Conservation (phyloP, 2,113 vertebrate species). For the Halcyon senegalensis region DNA sequence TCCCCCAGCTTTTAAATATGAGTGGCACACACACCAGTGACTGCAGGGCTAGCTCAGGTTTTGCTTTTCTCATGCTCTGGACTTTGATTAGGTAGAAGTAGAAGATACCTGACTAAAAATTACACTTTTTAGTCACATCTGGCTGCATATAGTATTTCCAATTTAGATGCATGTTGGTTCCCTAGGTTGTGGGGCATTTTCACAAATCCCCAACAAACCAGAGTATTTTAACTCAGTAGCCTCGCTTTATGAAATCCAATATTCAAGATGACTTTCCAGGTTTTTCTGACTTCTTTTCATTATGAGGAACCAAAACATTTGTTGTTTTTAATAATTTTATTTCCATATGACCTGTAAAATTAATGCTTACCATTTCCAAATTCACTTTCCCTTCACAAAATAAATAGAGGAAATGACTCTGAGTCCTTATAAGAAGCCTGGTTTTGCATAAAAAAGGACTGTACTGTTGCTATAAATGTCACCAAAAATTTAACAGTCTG, state of each 20-base stretch:
- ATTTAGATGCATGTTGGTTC: background rate
- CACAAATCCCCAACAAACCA: background rate
- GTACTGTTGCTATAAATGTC: background rate
- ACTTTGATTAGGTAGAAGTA: background rate
- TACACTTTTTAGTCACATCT: background rate
- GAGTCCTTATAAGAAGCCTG: background rate
- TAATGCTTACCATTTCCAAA: background rate
- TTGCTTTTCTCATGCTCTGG: background rate
- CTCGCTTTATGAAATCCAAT: background rate
- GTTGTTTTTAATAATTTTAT: background rate
- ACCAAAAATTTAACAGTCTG: background rate
- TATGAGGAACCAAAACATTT: background rate
- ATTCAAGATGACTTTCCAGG: background rate
- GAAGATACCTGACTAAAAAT: background rate
- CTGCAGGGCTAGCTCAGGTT: background rate
- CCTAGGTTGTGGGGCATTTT: background rate
- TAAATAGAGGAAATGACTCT: background rate
- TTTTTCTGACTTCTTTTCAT: background rate
- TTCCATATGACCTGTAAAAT: background rate
- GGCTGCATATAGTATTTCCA: background rate
- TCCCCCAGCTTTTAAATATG: background rate
- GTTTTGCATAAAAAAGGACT: background rate
- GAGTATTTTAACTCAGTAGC: background rate
- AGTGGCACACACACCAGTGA: background rate
- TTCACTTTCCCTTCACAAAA: background rate